Percentiles rank a stretch among this genome's conserved stretches.
These are phyloP conservation scores for Lycaon pictus DNA, from an alignment of 2,113 vertebrate species.

Conservation along the genomic window DNA sequence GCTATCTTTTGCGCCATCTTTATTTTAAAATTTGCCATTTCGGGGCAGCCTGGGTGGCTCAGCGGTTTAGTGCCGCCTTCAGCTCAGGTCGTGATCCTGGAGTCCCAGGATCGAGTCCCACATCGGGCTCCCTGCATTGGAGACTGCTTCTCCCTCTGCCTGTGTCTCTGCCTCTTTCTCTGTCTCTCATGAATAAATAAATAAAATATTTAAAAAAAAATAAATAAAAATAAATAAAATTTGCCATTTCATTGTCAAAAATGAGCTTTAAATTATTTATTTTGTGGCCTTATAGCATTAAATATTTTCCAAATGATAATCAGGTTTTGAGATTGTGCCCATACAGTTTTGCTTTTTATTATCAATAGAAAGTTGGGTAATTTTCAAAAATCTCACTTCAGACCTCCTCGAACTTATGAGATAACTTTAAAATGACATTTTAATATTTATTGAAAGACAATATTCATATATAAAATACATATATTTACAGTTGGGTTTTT, in stretches of 20 bases:
- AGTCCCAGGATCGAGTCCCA: too few relatives aligned
- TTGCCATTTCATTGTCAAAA: not conserved
- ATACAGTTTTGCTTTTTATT: not conserved
- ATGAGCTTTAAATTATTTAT: not conserved
- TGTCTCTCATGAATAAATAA: too few relatives aligned
- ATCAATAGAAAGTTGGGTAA: not conserved
- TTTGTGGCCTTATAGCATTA: not conserved
- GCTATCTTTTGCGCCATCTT: not conserved
- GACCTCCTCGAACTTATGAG: not conserved
- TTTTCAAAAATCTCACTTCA: not conserved
- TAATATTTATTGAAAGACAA: not conserved
- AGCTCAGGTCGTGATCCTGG: too few relatives aligned
- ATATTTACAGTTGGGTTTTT: not conserved
- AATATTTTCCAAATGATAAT: slow-evolving; percentile 6
- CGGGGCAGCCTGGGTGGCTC: too few relatives aligned
- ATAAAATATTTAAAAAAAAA: too few relatives aligned
- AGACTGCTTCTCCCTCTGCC: too few relatives aligned
- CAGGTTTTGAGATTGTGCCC: not conserved
- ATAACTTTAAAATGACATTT: not conserved
- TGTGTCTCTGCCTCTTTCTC: too few relatives aligned
- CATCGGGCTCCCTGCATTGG: too few relatives aligned
- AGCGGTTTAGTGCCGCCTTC: too few relatives aligned
- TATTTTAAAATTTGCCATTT: slow-evolving; percentile 3
- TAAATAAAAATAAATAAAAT: too few relatives aligned
- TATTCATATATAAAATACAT: not conserved